Evolutionary conservation across 2,797 vertebrate genomes (phyloP).

Genomic region (Ceryle rudis): DNA sequence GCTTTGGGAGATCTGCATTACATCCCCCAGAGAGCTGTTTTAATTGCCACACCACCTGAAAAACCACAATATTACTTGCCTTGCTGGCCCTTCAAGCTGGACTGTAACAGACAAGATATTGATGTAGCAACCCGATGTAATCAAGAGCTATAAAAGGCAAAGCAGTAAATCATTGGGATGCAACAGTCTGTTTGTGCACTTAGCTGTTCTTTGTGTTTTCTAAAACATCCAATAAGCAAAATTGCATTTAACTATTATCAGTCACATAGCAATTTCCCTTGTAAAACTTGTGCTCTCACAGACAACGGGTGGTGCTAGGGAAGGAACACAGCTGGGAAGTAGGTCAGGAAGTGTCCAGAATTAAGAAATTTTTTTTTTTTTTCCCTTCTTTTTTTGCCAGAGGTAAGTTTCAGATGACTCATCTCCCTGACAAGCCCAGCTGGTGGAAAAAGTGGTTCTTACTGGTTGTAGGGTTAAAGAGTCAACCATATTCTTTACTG

Average conservation of each 20-base stretch:
- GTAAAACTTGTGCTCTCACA: not conserved
- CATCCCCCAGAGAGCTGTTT: not conserved
- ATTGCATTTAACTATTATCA: constrained; percentile 35
- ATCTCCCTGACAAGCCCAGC: not conserved
- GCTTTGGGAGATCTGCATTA: not conserved
- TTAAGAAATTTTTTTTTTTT: not conserved
- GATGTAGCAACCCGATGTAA: constrained; percentile 50
- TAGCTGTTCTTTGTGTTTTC: not conserved
- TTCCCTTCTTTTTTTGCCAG: not conserved
- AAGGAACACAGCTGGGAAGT: not conserved
- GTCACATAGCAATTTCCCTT: not conserved
- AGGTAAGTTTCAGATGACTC: not conserved
- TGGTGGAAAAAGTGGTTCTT: not conserved
- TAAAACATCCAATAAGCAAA: constrained; percentile 12
- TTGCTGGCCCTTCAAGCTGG: not conserved
- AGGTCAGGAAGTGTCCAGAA: constrained; percentile 4
- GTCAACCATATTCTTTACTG: not conserved
- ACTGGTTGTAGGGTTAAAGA: not conserved
- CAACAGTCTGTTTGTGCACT: constrained; percentile 24
- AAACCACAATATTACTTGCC: not conserved
- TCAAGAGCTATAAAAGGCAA: constrained; percentile 61
- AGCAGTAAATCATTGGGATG: constrained; percentile 55
- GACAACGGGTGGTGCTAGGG: not conserved
- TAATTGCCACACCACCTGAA: not conserved
- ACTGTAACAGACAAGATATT: constrained; percentile 49